Conservation (phyloP, 2,113 vertebrate species). For the Sceloporus undulatus region DNA sequence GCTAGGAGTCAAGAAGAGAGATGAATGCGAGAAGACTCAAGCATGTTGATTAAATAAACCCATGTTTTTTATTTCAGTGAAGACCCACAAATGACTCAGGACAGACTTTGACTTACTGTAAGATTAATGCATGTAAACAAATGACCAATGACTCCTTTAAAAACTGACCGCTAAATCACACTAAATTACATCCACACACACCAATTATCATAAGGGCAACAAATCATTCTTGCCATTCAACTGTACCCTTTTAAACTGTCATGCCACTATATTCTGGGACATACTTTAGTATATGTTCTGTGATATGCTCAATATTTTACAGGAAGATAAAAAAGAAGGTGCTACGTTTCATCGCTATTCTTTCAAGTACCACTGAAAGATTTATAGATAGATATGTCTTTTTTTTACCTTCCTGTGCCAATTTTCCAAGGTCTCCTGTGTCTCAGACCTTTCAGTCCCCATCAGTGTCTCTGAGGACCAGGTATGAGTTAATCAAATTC, state of each 20-base stretch:
- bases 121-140: constrained; percentile 14
- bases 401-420: not conserved
- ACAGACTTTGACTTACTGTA: constrained; percentile 2
- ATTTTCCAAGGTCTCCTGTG: not conserved
- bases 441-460: not conserved
- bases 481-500: not conserved
- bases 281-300: constrained; percentile 27
- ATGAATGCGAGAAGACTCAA: constrained; percentile 7
- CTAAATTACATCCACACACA: not conserved
- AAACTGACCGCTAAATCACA: constrained; percentile 16
- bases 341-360: constrained; percentile 21
- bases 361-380: constrained; percentile 12
- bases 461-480: not conserved
- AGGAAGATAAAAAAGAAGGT: constrained; percentile 31
- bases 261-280: constrained; percentile 32
- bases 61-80: not conserved
- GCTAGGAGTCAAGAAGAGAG: not conserved
- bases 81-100: constrained; percentile 1
- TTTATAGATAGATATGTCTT: constrained; percentile 19
- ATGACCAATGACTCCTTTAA: constrained; percentile 11
- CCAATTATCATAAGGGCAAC: constrained; percentile 5
- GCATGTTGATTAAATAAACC: constrained; percentile 7
- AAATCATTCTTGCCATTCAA: constrained; percentile 20
- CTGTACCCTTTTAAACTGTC: constrained; percentile 26
- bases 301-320: constrained; percentile 37